phyloP scores from a whole-genome alignment of 2,113 vertebrate genomes.

The Cariama cristata region DNA sequence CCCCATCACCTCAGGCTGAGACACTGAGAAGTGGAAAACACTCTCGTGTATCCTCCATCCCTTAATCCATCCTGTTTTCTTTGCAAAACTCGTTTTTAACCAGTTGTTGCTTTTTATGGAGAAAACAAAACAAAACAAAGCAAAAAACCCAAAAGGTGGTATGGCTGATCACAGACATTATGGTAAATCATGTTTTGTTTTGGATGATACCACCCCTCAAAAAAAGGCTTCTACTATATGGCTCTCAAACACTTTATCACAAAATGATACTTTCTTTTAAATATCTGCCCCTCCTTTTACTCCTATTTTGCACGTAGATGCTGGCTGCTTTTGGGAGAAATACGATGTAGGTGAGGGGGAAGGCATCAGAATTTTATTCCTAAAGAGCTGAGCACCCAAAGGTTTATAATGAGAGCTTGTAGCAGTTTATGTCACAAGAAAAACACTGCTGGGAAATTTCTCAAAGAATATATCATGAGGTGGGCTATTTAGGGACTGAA shows the following conservation, averaged over 20 bases:
- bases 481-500: constrained; percentile 68
- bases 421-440: constrained; percentile 42
- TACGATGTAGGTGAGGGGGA: neutral
- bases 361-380: neutral
- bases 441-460: constrained; percentile 32
- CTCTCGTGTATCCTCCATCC: neutral
- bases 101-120: neutral
- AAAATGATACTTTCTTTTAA: neutral
- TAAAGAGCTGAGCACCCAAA: neutral
- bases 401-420: constrained; percentile 19
- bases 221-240: neutral
- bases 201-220: neutral
- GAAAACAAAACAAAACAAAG: neutral
- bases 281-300: neutral
- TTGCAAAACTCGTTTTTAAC: neutral
- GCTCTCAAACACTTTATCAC: neutral
- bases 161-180: neutral
- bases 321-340: neutral
- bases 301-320: neutral
- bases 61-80: neutral
- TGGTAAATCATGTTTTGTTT: neutral
- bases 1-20: neutral
- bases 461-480: constrained; percentile 56
- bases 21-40: neutral
- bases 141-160: neutral